Conservation (phyloP, 1,140 invertebrate species). For the Yoshiicerus persimilis region DNA sequence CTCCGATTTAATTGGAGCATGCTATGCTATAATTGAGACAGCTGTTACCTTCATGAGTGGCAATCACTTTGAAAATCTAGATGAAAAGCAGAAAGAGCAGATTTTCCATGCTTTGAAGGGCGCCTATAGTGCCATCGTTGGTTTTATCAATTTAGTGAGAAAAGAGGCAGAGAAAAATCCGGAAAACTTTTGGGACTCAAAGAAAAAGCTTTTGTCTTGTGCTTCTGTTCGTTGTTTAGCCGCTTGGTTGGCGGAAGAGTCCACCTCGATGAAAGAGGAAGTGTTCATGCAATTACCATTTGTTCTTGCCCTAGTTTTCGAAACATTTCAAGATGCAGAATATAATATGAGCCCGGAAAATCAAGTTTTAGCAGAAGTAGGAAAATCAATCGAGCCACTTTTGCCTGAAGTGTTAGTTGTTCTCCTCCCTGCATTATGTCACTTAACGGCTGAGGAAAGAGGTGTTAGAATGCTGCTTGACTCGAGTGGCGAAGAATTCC, state of each 20-base stretch:
- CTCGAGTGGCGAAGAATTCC: conserved; percentile 70
- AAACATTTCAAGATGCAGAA: conserved; percentile 67
- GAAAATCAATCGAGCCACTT: conserved; percentile 61
- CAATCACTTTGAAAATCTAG: conserved; percentile 73
- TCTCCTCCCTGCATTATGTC: conserved; percentile 82
- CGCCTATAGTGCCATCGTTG: conserved; percentile 79
- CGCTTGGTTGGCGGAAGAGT: conserved; percentile 88
- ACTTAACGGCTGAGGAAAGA: conserved; percentile 85
- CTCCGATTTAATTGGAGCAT: conserved; percentile 74
- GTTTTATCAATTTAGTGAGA: conserved; percentile 67
- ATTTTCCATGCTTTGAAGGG: conserved; percentile 87
- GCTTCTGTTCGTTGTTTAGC: conserved; percentile 79
- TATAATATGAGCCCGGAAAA: conserved; percentile 41
- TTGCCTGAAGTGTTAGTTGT: conserved; percentile 73
- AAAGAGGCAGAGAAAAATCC: conserved; percentile 49
- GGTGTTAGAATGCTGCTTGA: conserved; percentile 77
- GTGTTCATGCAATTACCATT: conserved; percentile 77
- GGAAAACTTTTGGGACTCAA: conserved; percentile 44
- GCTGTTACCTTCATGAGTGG: conserved; percentile 77
- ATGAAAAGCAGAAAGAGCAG: conserved; percentile 86
- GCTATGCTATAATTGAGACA: conserved; percentile 79
- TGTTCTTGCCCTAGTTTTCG: conserved; percentile 74
- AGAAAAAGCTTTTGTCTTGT: conserved; percentile 70
- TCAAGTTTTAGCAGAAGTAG: conserved; percentile 52
- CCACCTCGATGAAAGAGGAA: conserved; percentile 80